Base-by-base conservation (phyloP, 2,797 vertebrate species). In the Schizopygopsis malacanthus region DNA sequence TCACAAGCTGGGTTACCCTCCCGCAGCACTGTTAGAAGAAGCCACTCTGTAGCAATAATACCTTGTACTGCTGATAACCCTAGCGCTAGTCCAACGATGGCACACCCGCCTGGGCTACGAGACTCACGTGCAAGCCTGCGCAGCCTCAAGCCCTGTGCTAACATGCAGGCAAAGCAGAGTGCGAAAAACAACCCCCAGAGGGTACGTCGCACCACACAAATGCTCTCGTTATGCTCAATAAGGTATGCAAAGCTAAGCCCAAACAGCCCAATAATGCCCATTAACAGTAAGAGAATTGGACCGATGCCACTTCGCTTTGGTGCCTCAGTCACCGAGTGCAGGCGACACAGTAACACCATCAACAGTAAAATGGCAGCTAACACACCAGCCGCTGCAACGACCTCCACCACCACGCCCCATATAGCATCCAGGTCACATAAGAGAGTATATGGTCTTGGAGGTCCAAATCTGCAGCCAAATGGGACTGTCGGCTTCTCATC, bases 341-440 rank as follows among this genome's bases (percentile, higher is more conserved):
- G 91, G 87, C 97, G 96, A 87, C 96, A 97, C 87, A 99, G 94
- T 88, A 99, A 87, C 84, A 97, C 95, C 13, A 99, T 91, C 90
- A 94, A 95, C 37, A 99, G 93, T 78, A 99, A 87, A 12, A 98
- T 65, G 0, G 96, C 96, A 22, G 97, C 96, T 91, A 99, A 92
- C 77, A 91, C 95, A 0, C 98, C 98, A 0, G 97, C 96, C 0
- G 96, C 96, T 0, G 98, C 98, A 15, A 96, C 95, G 0, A 96
- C 96, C 92, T 98, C 98, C 22, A 99, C 93, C 0, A 97, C 97
- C 61, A 99, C 98, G 0, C 98, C 98, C 98, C 98, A 99, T 61
- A 98, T 93, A 79, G 96, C 96, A 91, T 99, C 97, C 96, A 99
- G 96, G 92, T 99, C 97, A 2, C 98, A 99, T 83, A 99, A 96